Evolutionary conservation across 2,888 invertebrate genomes (phyloP).

Genomic region (Habrosyne pyritoides): DNA sequence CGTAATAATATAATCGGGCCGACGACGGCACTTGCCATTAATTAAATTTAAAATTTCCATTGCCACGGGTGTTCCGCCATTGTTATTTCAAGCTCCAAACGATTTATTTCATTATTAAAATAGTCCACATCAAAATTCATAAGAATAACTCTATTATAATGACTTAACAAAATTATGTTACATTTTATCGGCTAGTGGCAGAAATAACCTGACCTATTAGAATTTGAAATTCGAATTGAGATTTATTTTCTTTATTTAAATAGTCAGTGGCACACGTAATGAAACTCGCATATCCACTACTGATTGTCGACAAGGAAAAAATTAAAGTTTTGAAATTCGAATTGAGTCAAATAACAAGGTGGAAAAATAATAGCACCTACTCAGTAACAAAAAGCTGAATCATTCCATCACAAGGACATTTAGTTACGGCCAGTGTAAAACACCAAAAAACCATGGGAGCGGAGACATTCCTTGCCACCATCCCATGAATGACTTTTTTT

Average conservation of each 20-base stretch:
- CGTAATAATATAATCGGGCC: conserved; percentile 78
- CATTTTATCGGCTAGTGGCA: no score
- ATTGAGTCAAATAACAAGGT: not conserved
- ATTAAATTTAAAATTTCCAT: conserved; percentile 81
- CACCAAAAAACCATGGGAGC: conserved; percentile 75
- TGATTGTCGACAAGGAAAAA: not conserved
- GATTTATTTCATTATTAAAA: conserved; percentile 13
- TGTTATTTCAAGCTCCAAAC: conserved; percentile 35
- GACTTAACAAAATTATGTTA: not conserved
- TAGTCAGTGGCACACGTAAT: not conserved
- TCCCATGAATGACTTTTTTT: conserved; percentile 57
- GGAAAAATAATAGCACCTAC: conserved; percentile 33
- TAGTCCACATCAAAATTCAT: not conserved
- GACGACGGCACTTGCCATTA: conserved; percentile 77
- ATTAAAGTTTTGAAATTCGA: not conserved
- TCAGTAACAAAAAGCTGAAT: conserved; percentile 46
- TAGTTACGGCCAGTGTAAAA: conserved; percentile 65
- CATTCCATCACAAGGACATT: conserved; percentile 64
- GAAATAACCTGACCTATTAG: no score
- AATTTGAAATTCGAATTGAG: not conserved
- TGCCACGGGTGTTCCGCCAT: conserved; percentile 44
- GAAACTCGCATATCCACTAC: not conserved
- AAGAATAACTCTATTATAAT: not conserved
- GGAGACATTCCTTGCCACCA: conserved; percentile 58
- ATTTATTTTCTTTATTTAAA: not conserved